Evolutionary conservation across 2,797 vertebrate species (phyloP).

Genomic region (Loris lydekkerianus): DNA sequence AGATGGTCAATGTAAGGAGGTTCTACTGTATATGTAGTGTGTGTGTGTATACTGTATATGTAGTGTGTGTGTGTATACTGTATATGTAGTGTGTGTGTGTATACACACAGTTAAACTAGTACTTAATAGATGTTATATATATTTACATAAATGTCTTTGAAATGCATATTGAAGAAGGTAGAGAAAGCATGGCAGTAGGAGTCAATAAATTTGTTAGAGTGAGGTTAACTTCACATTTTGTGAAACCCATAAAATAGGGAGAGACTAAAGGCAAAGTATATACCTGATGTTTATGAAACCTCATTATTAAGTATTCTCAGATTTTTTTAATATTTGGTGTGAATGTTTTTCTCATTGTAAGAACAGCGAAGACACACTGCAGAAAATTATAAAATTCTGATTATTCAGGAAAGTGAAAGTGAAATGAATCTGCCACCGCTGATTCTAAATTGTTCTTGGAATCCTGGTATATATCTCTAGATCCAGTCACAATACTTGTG

Average conservation of each 20-base stretch:
- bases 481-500: neutral
- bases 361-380: neutral
- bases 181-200: neutral
- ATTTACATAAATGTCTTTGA: neutral
- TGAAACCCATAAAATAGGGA: neutral
- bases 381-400: conserved; percentile 22
- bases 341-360: neutral
- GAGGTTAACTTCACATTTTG: neutral
- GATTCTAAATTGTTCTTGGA: neutral
- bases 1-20: too few relatives aligned
- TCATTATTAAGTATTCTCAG: neutral
- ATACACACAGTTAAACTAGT: too few relatives aligned
- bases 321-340: neutral
- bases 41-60: too few relatives aligned
- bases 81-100: too few relatives aligned
- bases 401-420: neutral
- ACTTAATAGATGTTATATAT: too few relatives aligned
- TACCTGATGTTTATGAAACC: neutral
- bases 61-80: too few relatives aligned
- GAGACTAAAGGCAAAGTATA: neutral
- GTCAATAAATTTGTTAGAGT: neutral
- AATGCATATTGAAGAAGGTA: neutral
- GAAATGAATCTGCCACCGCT: neutral
- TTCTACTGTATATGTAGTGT: too few relatives aligned
- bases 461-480: neutral